These are phyloP conservation scores for Exocentrus adspersus DNA, from an alignment of 2,888 invertebrate species.

Conservation along the genomic window DNA sequence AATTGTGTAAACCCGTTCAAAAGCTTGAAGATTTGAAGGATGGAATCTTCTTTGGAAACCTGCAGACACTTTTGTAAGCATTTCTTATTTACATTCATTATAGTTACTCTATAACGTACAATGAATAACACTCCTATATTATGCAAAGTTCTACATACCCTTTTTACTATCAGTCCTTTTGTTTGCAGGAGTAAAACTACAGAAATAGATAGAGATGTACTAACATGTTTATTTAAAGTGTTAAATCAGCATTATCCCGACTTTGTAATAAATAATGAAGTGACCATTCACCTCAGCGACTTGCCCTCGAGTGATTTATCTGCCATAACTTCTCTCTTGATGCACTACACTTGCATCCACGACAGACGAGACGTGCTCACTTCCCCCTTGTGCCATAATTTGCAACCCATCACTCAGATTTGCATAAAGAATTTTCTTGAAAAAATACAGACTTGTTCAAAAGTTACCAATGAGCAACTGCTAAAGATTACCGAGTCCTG, in stretches of 20 bases:
- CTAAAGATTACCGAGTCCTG: constrained; percentile 48
- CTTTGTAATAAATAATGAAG: constrained; percentile 45
- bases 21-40: constrained; percentile 52
- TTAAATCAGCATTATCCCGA: constrained; percentile 52
- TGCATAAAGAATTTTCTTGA: constrained; percentile 57
- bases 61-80: constrained; percentile 58
- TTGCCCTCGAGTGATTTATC: constrained; percentile 46
- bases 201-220: constrained; percentile 42
- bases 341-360: constrained; percentile 60
- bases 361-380: constrained; percentile 58
- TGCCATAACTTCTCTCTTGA: constrained; percentile 54
- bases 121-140: no score
- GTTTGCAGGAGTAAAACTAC: constrained; percentile 47
- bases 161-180: not conserved
- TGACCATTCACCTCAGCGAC: constrained; percentile 49
- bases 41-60: constrained; percentile 55
- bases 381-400: constrained; percentile 55
- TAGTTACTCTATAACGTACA: no score
- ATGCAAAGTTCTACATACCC: no score
- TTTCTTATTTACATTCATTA: constrained; percentile 1
- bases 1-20: constrained; percentile 49
- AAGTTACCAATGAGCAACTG: constrained; percentile 50
- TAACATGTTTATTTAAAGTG: constrained; percentile 48
- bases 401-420: constrained; percentile 53
- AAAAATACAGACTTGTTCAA: constrained; percentile 41